Evolutionary conservation across 2,113 vertebrate species (phyloP).

Genomic region (Pomatostomus ruficeps): DNA sequence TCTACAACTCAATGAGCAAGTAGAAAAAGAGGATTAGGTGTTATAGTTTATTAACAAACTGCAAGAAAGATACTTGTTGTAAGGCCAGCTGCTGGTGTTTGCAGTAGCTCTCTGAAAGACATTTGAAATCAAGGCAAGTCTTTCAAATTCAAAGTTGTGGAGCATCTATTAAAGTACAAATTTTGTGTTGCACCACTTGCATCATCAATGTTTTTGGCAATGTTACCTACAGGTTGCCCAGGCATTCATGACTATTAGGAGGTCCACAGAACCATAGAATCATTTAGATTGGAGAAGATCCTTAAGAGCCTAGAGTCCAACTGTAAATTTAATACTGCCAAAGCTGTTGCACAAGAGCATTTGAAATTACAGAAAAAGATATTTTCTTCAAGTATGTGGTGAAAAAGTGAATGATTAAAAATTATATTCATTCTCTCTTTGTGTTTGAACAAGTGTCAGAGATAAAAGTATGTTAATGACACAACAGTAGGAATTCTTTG

Average conservation of each 20-base stretch:
- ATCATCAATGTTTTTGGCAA: background rate
- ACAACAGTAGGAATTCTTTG: background rate
- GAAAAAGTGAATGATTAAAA: background rate
- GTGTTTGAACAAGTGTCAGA: background rate
- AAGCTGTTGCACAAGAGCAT: background rate
- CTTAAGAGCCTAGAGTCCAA: background rate
- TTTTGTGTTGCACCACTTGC: background rate
- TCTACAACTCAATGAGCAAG: background rate
- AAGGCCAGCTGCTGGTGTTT: background rate
- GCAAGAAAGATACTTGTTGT: background rate
- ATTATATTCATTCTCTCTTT: background rate
- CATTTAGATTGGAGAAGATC: background rate
- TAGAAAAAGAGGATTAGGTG: background rate
- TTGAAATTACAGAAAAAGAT: background rate
- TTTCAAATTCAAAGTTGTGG: background rate
- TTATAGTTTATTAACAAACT: background rate
- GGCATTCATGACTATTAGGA: background rate
- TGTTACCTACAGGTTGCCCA: rapidly evolving
- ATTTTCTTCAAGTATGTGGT: background rate
- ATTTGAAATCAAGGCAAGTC: background rate
- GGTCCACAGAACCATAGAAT: background rate
- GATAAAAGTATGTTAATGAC: background rate
- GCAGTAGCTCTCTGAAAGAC: background rate
- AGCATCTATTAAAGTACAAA: background rate
- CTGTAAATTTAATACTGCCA: background rate